phyloP scores from a whole-genome alignment of 2,888 invertebrate genomes.

The Helicoverpa assulta region DNA sequence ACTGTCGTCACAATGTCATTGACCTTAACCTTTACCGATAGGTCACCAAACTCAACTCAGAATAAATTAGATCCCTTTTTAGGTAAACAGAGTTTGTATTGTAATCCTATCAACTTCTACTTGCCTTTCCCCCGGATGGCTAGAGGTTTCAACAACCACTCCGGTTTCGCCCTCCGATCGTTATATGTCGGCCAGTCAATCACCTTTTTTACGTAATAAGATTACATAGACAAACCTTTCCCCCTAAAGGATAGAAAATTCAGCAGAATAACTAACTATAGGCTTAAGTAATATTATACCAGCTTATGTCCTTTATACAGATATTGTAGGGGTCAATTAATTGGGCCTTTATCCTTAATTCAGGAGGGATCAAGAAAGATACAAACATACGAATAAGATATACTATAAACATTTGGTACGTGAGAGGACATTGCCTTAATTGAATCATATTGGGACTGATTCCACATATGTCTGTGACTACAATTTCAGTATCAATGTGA shows the following conservation, averaged over 20 bases:
- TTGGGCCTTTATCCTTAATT: constrained; percentile 29
- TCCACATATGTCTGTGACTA: not conserved
- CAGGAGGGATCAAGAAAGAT: constrained; percentile 29
- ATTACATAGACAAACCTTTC: constrained; percentile 15
- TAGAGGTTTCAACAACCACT: constrained; percentile 5
- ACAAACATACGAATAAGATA: constrained; percentile 7
- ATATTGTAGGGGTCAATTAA: constrained; percentile 42
- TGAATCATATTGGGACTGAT: constrained; percentile 1
- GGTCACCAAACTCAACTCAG: not conserved
- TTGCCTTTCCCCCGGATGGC: not conserved
- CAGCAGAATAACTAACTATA: constrained; percentile 9
- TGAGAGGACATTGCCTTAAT: constrained; percentile 5
- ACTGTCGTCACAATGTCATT: not conserved
- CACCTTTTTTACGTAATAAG: constrained; percentile 16
- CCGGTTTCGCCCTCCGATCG: not conserved
- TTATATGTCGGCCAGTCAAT: not conserved
- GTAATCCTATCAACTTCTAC: not conserved
- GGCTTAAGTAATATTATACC: constrained; percentile 38
- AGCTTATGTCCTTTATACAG: constrained; percentile 15
- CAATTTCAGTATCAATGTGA: not conserved
- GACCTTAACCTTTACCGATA: constrained; percentile 14
- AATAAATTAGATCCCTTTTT: constrained; percentile 11
- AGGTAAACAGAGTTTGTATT: not conserved
- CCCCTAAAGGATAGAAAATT: not conserved
- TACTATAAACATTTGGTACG: not conserved